A percentile compares a stretch with the other conserved stretches of the same genome.
These are phyloP conservation scores for Peromyscus maniculatus DNA, from an alignment of 2,113 vertebrate genomes.

Conservation along the genomic window DNA sequence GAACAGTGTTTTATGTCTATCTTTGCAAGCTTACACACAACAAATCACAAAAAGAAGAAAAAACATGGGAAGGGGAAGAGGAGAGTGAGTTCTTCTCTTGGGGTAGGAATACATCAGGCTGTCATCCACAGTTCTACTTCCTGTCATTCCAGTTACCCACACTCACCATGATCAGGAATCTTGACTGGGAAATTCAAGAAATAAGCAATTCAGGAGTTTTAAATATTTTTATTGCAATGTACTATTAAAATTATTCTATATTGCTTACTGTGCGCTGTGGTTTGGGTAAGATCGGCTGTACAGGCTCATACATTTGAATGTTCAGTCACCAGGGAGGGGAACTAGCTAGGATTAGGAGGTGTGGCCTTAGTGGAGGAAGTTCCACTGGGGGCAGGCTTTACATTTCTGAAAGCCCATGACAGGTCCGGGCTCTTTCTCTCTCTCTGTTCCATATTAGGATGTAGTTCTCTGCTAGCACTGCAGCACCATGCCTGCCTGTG, in stretches of 20 bases:
- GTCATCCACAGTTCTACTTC: neutral
- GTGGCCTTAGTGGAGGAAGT: neutral
- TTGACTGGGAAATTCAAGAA: neutral
- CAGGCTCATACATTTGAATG: neutral
- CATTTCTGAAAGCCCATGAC: neutral
- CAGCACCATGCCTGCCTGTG: too few species aligned
- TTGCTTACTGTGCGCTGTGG: neutral
- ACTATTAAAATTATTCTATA: neutral
- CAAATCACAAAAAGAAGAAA: neutral
- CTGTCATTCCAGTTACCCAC: neutral
- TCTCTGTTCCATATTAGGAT: neutral
- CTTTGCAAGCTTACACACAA: neutral
- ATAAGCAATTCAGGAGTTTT: neutral
- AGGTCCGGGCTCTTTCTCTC: neutral
- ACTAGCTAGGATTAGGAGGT: neutral
- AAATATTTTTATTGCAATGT: neutral
- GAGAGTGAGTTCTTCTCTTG: neutral
- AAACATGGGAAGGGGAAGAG: neutral
- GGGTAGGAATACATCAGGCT: neutral
- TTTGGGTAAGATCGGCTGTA: neutral
- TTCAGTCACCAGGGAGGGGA: neutral
- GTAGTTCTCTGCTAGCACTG: neutral
- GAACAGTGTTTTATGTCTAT: neutral
- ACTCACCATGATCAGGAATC: neutral
- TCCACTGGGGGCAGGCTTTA: neutral